Base-by-base conservation (phyloP, 2,888 invertebrate species). In the Lasioglossum marginatum region DNA sequence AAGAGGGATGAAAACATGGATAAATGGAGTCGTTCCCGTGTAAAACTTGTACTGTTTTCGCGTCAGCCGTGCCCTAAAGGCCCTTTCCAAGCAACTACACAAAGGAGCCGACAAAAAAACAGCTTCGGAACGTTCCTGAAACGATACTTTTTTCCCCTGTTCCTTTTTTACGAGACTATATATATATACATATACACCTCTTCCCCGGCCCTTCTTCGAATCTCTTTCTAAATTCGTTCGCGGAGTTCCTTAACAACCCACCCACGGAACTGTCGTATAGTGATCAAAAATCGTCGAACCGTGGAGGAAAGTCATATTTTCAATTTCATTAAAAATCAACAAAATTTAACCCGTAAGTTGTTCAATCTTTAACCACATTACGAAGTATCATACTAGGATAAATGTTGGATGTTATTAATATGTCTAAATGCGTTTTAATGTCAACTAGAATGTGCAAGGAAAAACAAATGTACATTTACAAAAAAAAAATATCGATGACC, bases 41-140 rank as follows among this genome's bases (percentile, higher is more conserved):
- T 5, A 68, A 86, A 87, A 87, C 81, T 85, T 40, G 43, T 34
- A 23, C 43, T 43, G 48, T 48, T 70, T 34, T 68, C 76, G 57
- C 40, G 81, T 66, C 27, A 76, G 19, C 27, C 71, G 75, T 76
- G 68, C 48, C 48, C 63, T 63, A 31, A 6, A 4, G 31, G 31
- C 34, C 23, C 76, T 48, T 45, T 37, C 72, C 37, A 34, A 60
- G 48, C 31, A 57, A 78, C 63, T 66, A 60, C 45, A 14, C 34
- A n/a, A 45, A 14, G n/a, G 23, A 43, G 63, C 48, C 37, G 40
- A 66, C 71, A 14, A 16, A 40, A 45, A 48, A 57, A 37, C n/a
- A n/a, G 37, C 14, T 70, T 37, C 14, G 45, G 31, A 74, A 74
- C 14, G 34, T 74, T 48, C 40, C 43, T 19, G 45, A 40, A 79